Evolutionary conservation across 2,797 vertebrate genomes (phyloP).

Genomic region (Schizothorax lantsangensis): DNA sequence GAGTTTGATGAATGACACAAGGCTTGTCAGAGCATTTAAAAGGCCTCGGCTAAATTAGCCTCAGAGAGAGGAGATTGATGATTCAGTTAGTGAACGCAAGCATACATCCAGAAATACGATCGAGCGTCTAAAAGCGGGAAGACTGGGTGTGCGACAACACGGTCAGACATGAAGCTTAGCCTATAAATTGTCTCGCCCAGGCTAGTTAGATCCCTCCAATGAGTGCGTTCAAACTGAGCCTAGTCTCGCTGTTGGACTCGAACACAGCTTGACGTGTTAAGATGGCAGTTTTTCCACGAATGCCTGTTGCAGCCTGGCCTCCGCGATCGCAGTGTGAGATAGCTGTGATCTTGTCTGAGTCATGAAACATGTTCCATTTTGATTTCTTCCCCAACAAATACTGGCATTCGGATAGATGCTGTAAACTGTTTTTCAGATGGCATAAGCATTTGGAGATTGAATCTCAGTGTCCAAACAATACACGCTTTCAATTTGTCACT

Average conservation of each 20-base stretch:
- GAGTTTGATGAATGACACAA: slow-evolving; percentile 57
- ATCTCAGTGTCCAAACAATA: slow-evolving; percentile 2
- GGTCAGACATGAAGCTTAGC: slow-evolving; percentile 8
- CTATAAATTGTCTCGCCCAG: slow-evolving; percentile 49
- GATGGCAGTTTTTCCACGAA: slow-evolving; percentile 32
- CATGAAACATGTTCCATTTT: slow-evolving; percentile 39
- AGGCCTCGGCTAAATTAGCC: slow-evolving; percentile 61
- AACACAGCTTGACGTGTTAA: slow-evolving; percentile 34
- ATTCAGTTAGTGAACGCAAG: slow-evolving; percentile 58
- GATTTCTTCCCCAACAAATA: slow-evolving; percentile 23
- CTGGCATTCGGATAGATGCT: neutral
- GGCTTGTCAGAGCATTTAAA: slow-evolving; percentile 59
- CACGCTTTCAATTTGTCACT: neutral
- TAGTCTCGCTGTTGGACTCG: slow-evolving; percentile 9
- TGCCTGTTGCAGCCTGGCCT: slow-evolving; percentile 28
- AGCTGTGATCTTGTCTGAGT: slow-evolving; percentile 38
- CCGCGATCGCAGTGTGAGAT: slow-evolving; percentile 34
- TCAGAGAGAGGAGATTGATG: slow-evolving; percentile 57
- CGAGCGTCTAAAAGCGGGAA: slow-evolving; percentile 1
- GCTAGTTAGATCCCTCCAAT: slow-evolving; percentile 33
- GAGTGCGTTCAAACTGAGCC: slow-evolving; percentile 1
- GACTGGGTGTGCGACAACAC: slow-evolving; percentile 32
- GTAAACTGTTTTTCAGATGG: slow-evolving; percentile 28
- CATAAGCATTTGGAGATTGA: neutral
- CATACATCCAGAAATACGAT: slow-evolving; percentile 58